Evolutionary conservation across 2,113 vertebrate species (phyloP), one percentile per base, ranked within the genome.

Genomic region (Lucifuga dentata): DNA sequence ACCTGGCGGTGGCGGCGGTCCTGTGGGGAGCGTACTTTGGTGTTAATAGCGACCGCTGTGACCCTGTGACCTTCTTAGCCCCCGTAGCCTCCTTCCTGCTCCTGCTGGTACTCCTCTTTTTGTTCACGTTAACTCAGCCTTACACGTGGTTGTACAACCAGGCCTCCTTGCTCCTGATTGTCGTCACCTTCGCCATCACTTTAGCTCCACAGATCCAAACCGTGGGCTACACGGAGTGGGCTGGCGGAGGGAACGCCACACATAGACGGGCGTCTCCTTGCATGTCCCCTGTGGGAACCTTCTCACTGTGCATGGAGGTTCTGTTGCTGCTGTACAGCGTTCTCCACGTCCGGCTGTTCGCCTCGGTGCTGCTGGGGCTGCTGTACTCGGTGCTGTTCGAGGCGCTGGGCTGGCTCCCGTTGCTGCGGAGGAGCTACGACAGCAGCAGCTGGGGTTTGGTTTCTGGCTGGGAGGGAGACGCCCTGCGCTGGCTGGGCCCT

Each of bases 251-350:
- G 72, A 93, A 95, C 87, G 38, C 41, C 19, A 68, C 78, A 0
- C 16, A 90, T 63, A 35, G 66, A 26, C 17, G 65, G 39, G 12
- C 62, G 5, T 88, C 87, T 35, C 88, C 91, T 23, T 97, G 96
- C 83, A 92, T 99, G 57, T 98, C 97, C 46, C 95, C 95, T 5
- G 95, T 99, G 23, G 97, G 97, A 72, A 95, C 95, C 53, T 99
- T 99, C 80, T 98, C 98, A 45, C 93, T 99, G 81, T 97, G 97
- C 81, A 93, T 98, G 12, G 96, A 97, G 90, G 96, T 96, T 55
- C 94, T 99, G 55, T 84, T 99, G 80, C 84, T 99, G 87, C 91
- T 98, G 26, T 99, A 99, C 91, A 95, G 96, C 0, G 95, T 98
- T 82, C 96, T 98, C 89, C 98, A 97, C 79, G 92, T 99, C 61